phyloP scores from a whole-genome alignment of 2,797 vertebrate species.

The Pseudochromis fuscus region DNA sequence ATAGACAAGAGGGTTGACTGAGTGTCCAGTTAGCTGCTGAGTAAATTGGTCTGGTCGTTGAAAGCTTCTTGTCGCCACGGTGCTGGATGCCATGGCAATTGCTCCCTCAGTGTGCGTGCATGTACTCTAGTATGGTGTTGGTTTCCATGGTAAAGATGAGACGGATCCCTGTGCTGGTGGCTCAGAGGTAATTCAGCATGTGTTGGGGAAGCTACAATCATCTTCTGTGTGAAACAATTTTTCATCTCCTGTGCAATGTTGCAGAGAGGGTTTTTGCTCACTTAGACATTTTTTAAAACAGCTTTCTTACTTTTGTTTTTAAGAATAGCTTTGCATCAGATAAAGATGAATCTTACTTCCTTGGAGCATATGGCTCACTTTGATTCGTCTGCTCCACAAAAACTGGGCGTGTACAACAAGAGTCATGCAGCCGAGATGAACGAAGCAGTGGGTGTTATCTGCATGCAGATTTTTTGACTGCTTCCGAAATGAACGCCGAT shows the following conservation, averaged over 20 bases:
- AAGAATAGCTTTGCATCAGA: slow-evolving; percentile 10
- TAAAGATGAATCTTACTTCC: slow-evolving; percentile 39
- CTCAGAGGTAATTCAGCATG: slow-evolving; percentile 78
- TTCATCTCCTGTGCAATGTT: slow-evolving; percentile 47
- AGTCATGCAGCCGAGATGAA: slow-evolving; percentile 59
- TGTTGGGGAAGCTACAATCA: slow-evolving; percentile 72
- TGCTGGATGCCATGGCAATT: slow-evolving; percentile 82
- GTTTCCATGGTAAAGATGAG: slow-evolving; percentile 86
- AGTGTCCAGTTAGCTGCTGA: slow-evolving; percentile 71
- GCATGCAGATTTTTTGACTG: slow-evolving; percentile 68
- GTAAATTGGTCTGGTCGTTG: slow-evolving; percentile 71
- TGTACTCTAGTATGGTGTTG: slow-evolving; percentile 78
- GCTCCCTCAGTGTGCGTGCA: slow-evolving; percentile 70
- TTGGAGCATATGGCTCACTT: slow-evolving; percentile 50
- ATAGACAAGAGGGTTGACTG: slow-evolving; percentile 60
- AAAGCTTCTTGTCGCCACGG: slow-evolving; percentile 74
- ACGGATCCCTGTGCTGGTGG: slow-evolving; percentile 72
- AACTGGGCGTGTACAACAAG: slow-evolving; percentile 78
- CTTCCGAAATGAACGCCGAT: slow-evolving; percentile 42
- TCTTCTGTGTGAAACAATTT: slow-evolving; percentile 66
- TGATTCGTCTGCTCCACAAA: slow-evolving; percentile 61
- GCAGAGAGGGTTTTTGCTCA: slow-evolving; percentile 21
- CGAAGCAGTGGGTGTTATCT: slow-evolving; percentile 60
- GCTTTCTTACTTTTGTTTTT: not conserved
- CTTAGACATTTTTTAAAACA: slow-evolving; percentile 23